These are phyloP conservation scores for Sebastiscus albofasciatus DNA, from an alignment of 2,797 vertebrate species.

Conservation along the genomic window DNA sequence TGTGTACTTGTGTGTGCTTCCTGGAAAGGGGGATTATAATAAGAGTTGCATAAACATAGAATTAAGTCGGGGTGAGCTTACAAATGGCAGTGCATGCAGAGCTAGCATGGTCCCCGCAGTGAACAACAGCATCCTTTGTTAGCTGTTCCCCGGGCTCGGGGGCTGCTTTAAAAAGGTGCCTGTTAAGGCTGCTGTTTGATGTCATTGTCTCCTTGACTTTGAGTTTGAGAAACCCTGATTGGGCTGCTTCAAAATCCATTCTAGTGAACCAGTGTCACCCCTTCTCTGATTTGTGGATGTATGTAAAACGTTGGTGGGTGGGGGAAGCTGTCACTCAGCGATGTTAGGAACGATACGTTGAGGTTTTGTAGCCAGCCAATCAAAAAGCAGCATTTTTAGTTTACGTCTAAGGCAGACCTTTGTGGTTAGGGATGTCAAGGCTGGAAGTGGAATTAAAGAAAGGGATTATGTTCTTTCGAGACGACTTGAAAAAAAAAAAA, in stretches of 20 bases:
- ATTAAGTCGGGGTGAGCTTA: slow-evolving; percentile 59
- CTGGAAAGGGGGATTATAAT: slow-evolving; percentile 50
- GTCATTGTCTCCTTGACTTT: slow-evolving; percentile 43
- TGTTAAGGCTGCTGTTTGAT: slow-evolving; percentile 45
- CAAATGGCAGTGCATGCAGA: slow-evolving; percentile 47
- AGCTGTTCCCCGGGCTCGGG: slow-evolving; percentile 17
- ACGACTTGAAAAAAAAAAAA: slow-evolving; percentile 22
- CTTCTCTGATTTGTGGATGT: background rate
- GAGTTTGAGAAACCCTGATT: slow-evolving; percentile 29
- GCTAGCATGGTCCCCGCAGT: slow-evolving; percentile 30
- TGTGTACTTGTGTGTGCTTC: slow-evolving; percentile 20
- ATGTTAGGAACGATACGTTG: background rate
- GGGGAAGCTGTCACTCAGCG: background rate
- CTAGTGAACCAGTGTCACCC: background rate
- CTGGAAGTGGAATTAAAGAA: slow-evolving; percentile 60
- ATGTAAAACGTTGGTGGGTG: background rate
- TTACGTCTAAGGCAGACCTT: slow-evolving; percentile 23
- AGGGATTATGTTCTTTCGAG: slow-evolving; percentile 66
- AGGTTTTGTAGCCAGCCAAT: background rate
- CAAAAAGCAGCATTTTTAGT: slow-evolving; percentile 6
- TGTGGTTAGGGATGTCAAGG: slow-evolving; percentile 34
- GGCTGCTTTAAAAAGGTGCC: slow-evolving; percentile 52
- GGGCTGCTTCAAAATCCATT: slow-evolving; percentile 13
- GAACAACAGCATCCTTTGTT: slow-evolving; percentile 76
- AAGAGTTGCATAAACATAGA: slow-evolving; percentile 60